Evolutionary conservation across 1,140 invertebrate genomes (phyloP), one percentile per base, ranked within the genome.

Genomic region (Octopus sinensis): DNA sequence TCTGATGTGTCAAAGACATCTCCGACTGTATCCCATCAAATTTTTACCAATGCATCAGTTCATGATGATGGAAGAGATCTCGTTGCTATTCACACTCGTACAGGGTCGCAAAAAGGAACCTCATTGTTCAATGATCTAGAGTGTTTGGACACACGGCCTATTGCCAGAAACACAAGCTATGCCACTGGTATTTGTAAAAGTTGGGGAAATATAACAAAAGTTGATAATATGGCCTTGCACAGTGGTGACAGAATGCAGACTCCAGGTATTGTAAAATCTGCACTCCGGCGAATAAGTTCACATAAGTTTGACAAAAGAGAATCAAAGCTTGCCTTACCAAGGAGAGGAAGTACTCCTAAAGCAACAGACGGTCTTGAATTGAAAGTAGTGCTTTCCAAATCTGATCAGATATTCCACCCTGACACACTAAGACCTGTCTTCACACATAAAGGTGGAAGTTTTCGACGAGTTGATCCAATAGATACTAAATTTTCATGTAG

Each of bases 301-400:
- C 68, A 73, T 23, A 73, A 73, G 13, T 73, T 73, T 17, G 68
- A 73, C 30, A 73, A 73, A 23, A 73, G 68, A 13, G 68, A 73
- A 73, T 73, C 68, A 73, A 73, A 73, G 30, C 68, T 73, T 73
- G 68, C 68, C 68, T 73, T 73, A 73, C 68, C 68, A 13, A 73
- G 68, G 30, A 7, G 68, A 73, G 68, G 68, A 7, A 73, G 68
- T 23, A 73, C 68, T 23, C 68, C 68, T 6, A 73, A 73, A 73
- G 17, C 68, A 5, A 73, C 68, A 23, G 68, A 73, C 13, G 17
- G 68, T 23, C 68, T 73, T 6, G 68, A 73, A 6, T 23, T 73
- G 68, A 73, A 73, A 23, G 68, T 73, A 23, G 68, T 73, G 30
- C 68, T 73, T n/a, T 73, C 68, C 7, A 73, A 73, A 73, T 73